phyloP scores from a whole-genome alignment of 2,888 invertebrate species.

The Calameuta idolon region DNA sequence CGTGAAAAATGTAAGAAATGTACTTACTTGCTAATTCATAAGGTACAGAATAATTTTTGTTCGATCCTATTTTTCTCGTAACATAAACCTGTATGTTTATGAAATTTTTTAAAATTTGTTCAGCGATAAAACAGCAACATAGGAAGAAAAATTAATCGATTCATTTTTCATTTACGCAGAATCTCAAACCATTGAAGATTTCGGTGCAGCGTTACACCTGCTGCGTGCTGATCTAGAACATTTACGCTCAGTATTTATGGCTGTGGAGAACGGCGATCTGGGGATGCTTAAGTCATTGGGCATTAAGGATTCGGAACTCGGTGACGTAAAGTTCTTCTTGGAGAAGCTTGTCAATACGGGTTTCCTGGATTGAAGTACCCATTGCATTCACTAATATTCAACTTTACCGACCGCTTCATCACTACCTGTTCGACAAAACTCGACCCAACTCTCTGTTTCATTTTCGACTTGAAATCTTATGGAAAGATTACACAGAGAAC shows the following conservation, averaged over 20 bases:
- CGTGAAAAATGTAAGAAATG: no score
- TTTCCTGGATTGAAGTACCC: slow-evolving; percentile 85
- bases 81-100: no score
- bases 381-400: neutral
- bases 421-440: neutral
- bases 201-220: slow-evolving; percentile 87
- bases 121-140: neutral
- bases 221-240: slow-evolving; percentile 92
- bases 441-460: neutral
- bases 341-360: slow-evolving; percentile 96
- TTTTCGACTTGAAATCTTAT: neutral
- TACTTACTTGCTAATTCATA: no score
- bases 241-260: slow-evolving; percentile 93
- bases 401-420: neutral
- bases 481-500: neutral
- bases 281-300: slow-evolving; percentile 94
- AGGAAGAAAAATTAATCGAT: neutral
- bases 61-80: no score
- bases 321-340: slow-evolving; percentile 95
- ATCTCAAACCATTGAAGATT: slow-evolving; percentile 95
- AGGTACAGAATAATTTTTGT: no score
- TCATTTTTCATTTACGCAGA: slow-evolving; percentile 70
- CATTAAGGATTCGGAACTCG: slow-evolving; percentile 94
- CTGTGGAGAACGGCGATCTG: slow-evolving; percentile 93
- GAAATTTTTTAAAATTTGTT: no score